A percentile compares a stretch with the other conserved stretches of the same genome.
phyloP scores from a whole-genome alignment of 2,888 invertebrate genomes.

The Ophraella communa region DNA sequence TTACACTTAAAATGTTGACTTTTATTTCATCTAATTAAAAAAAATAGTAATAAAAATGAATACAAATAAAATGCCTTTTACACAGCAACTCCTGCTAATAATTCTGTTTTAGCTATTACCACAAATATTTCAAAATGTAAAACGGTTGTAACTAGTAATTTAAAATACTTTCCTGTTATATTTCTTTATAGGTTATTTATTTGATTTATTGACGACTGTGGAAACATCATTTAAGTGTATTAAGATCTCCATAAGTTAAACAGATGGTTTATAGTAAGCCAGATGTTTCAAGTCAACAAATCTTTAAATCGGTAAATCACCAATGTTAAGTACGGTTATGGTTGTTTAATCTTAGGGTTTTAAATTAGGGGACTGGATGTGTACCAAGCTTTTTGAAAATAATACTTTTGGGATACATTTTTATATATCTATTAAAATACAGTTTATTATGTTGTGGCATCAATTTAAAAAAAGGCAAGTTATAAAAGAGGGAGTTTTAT shows the following conservation, averaged over 20 bases:
- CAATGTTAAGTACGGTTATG: background rate
- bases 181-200: background rate
- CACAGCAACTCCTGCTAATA: too few species aligned
- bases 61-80: too few species aligned
- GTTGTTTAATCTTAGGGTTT: too few species aligned
- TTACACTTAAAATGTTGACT: too few species aligned
- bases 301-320: constrained; percentile 8
- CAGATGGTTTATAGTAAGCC: constrained; percentile 8
- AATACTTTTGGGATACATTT: too few species aligned
- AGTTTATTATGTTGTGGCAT: too few species aligned
- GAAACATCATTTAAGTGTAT: background rate
- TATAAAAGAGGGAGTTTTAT: too few species aligned
- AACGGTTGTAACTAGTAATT: background rate
- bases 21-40: too few species aligned
- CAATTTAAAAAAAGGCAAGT: too few species aligned
- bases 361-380: background rate
- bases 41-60: too few species aligned
- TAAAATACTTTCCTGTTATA: background rate
- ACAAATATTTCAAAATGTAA: background rate
- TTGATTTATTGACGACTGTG: constrained; percentile 3
- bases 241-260: constrained; percentile 3
- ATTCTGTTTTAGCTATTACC: too few species aligned
- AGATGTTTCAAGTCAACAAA: constrained; percentile 4
- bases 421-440: too few species aligned
- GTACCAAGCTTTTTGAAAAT: background rate